Base-by-base conservation (phyloP, 2,113 vertebrate genomes). In the Ceuthmochares aereus region DNA sequence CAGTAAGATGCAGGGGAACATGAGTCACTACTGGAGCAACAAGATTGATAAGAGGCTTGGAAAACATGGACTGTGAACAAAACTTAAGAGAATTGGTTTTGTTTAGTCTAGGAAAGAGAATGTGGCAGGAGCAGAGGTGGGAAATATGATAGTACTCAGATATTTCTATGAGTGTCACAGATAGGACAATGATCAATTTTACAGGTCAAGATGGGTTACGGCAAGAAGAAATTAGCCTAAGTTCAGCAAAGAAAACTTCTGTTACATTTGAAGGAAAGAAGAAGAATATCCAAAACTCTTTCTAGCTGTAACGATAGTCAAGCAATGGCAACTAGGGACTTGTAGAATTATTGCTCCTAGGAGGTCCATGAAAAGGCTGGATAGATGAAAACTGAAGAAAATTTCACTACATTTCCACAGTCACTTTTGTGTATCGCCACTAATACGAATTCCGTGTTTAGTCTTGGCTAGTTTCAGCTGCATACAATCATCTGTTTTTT, bases 51-150 rank as follows among this genome's bases (percentile, higher is more conserved):
- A 88, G 42, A 67, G 37, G 20, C 60, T 92, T 81, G 52, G 23
- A 77, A 67, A 90, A 77, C 12, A 52, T 59, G 62, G 86, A 56
- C 54, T 67, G 34, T 47, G 72, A 74, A 14, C 66, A 70, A 79
- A 80, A 29, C 17, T 45, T 84, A 63, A 80, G 29, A 55, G 68
- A 83, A 52, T 18, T 2, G 2, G 15, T 54, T 93, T 89, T 93
- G 73, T 95, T 95, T 96, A 95, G 89, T 95, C 93, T 96, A 80
- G 80, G 36, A 75, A 90, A 67, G 43, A 83, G 42, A 86, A 81
- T 9, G 62, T 66, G 88, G 59, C 85, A 88, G 79, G 32, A 92
- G 17, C 25, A 88, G 72, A 73, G 8, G 32, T 74, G 37, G 26
- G 42, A 93, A 93, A 86, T 55, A 42, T 0, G 12, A 69, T 29